Conservation (phyloP, 2,888 invertebrate genomes). For the Tachina fera region DNA sequence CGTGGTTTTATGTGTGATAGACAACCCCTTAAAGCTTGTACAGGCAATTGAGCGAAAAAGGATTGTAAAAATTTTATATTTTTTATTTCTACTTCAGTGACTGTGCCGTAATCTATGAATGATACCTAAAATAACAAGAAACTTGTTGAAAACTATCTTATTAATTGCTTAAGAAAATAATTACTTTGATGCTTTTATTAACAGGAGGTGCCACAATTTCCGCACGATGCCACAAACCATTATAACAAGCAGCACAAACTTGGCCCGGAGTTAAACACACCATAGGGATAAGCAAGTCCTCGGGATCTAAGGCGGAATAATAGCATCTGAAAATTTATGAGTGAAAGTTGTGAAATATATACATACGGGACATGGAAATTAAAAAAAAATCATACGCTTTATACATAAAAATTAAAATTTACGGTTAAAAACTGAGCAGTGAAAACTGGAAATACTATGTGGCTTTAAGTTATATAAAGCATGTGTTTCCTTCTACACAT, state of each 20-base stretch:
- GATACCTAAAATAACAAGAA: constrained; percentile 73
- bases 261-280: constrained; percentile 76
- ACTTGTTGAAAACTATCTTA: not conserved
- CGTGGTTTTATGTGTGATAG: constrained; percentile 77
- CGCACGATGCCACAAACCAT: constrained; percentile 78
- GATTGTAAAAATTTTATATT: constrained; percentile 76
- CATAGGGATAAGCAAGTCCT: constrained; percentile 74
- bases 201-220: constrained; percentile 74
- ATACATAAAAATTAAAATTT: not conserved
- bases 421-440: not conserved
- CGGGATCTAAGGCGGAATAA: constrained; percentile 70
- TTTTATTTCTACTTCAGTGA: constrained; percentile 73
- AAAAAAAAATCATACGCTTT: too few species aligned
- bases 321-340: constrained; percentile 71
- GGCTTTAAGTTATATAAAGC: too few species aligned
- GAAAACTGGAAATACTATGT: too few species aligned
- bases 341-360: not conserved
- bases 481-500: too few species aligned
- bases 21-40: constrained; percentile 77
- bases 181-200: constrained; percentile 75
- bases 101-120: constrained; percentile 79
- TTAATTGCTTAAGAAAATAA: not conserved
- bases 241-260: constrained; percentile 75
- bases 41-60: constrained; percentile 76
- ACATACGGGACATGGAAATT: too few species aligned